Base-by-base conservation (phyloP, 37 sponge, comb jelly and placozoan species). In the Ephydatia muelleri region DNA sequence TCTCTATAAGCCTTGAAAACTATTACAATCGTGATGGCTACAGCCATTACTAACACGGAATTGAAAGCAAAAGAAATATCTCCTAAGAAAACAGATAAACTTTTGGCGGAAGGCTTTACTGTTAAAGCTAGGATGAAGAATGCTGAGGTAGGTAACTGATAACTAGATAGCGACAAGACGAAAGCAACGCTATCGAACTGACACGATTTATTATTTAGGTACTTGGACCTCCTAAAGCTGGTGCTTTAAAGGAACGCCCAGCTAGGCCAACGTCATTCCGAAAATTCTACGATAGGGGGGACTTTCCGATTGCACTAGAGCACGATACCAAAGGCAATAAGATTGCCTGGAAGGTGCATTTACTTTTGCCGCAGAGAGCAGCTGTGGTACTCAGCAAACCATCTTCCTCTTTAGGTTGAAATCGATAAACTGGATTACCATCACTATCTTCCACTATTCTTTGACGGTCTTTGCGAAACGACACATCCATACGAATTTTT, bases 311-410 rank as follows among this genome's bases (percentile, higher is more conserved):
- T 77, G 95, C 97, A 8, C 84, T 98, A 49, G 99, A 98, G 81
- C 96, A 98, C 84, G 99, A 98, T 84, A 93, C 96, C 35, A 98
- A 98, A 87, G 99, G 99, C 1, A 98, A 96, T 84, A 98, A 98
- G 81, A 98, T 98, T 73, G 99, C 99, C 30, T 98, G 99, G 99
- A 98, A 98, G 89, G 96, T 93, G 26, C 69, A 73, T 30, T 73
- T 5, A 6, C 73, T 35, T 73, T 23, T 72, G 73, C 28, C 11
- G 47, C 23, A 4, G n/a, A 26, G 11, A 33, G 77, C 75, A 29
- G 19, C 19, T 48, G 77, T 84, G 38, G 25, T 33, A 72, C 29
- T 38, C 47, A 19, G 4, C 26, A 14, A 11, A 32, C 21, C 48
- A 27, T 84, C 28, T 21, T 68, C 29, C n/a, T 31, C 30, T 80